Base-by-base conservation (phyloP, 1,140 invertebrate genomes). In the Bombus turneri region DNA sequence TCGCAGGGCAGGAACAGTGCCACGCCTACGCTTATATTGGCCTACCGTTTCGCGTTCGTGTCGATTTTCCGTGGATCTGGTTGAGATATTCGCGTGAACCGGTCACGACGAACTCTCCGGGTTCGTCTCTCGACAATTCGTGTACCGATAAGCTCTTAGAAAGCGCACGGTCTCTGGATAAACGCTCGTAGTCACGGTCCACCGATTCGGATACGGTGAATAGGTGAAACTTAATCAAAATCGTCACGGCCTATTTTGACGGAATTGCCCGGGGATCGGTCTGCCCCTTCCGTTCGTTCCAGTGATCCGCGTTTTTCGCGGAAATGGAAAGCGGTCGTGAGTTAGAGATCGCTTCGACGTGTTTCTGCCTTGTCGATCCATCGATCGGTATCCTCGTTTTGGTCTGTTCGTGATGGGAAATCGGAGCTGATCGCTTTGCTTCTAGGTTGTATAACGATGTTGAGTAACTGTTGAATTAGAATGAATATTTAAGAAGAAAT, bases 41-140 rank as follows among this genome's bases (percentile, higher is more conserved):
- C 41, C 85, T 71, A 83, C 62, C 81, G 81, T 90, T 80, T 87
- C 75, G 39, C 68, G 84, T 87, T 78, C 86, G 72, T 87, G 69
- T 77, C 62, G 68, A 87, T 89, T 86, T 87, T 75, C 66, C 22
- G 43, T 34, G 57, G 72, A 86, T 86, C 47, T 43, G n/a, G 25
- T 69, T 47, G 86, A 72, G 57, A 76, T 88, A 80, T 81, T 64
- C 77, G 41, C 64, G 59, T 62, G 59, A 18, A 18, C 74, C 37
- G 68, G 83, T 88, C 88, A 89, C 62, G 79, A 82, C n/a, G 3
- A 53, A 34, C 72, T 47, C 43, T 34, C 2, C 25, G 71, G 1
- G 6, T 41, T 31, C 71, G 39, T 43, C 28, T 71, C 37, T 25
- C 76, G 37, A 39, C 31, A 12, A 39, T 34, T 68, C 66, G 64